Evolutionary conservation across 2,113 vertebrate genomes (phyloP).

Genomic region (Hemicordylus capensis): DNA sequence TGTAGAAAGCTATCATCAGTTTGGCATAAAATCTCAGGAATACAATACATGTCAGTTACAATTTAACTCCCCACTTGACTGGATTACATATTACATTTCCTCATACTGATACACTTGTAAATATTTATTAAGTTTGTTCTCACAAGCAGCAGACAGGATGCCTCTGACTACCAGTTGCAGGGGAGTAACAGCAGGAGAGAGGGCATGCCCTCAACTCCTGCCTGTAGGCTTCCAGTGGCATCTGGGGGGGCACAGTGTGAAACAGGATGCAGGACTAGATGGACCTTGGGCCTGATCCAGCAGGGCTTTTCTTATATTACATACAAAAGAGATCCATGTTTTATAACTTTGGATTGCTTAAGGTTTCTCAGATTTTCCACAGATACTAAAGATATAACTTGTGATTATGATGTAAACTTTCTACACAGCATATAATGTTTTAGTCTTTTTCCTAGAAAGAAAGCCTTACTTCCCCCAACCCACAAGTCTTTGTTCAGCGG

Average conservation of each 20-base stretch:
- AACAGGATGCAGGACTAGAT: too few relatives aligned
- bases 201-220: too few relatives aligned
- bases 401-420: neutral
- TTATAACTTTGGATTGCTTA: neutral
- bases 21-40: conserved; percentile 39
- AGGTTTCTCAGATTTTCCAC: conserved; percentile 22
- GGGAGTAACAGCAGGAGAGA: too few relatives aligned
- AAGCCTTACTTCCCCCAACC: neutral
- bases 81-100: conserved; percentile 47
- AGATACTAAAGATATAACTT: neutral
- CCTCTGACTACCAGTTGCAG: too few relatives aligned
- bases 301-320: too few relatives aligned
- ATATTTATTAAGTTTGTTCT: conserved; percentile 56
- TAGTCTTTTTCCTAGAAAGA: neutral
- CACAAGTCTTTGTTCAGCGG: neutral
- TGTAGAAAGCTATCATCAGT: conserved; percentile 24
- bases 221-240: too few relatives aligned
- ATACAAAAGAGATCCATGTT: neutral
- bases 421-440: neutral
- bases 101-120: conserved; percentile 45
- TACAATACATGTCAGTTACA: conserved; percentile 36
- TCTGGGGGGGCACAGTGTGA: too few relatives aligned
- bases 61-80: conserved; percentile 66
- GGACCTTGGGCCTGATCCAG: too few relatives aligned
- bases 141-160: conserved; percentile 17